These are phyloP conservation scores for Sebastes steindachneri DNA, from an alignment of 2,797 vertebrate species.

Conservation along the genomic window DNA sequence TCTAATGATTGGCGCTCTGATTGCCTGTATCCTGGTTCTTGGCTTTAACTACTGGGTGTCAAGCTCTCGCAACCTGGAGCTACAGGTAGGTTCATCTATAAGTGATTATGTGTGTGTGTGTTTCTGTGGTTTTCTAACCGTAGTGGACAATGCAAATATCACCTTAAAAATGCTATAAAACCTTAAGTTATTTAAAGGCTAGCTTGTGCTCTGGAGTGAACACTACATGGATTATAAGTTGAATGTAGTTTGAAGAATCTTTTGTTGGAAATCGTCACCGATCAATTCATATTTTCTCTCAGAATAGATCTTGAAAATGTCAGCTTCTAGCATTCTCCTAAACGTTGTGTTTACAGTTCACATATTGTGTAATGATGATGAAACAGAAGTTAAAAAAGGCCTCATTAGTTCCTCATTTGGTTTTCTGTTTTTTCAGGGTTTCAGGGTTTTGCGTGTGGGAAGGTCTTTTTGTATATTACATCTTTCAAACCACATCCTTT, in stretches of 20 bases:
- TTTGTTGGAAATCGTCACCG: background rate
- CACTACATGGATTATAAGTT: background rate
- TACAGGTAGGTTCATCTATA: conserved; percentile 85
- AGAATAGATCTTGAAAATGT: background rate
- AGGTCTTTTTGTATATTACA: background rate
- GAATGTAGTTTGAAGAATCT: background rate
- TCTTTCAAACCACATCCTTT: background rate
- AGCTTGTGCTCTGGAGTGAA: background rate
- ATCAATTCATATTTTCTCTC: background rate
- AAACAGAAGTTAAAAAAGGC: background rate
- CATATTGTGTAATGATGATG: background rate
- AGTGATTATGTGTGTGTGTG: background rate
- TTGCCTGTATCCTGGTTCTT: conserved; percentile 89
- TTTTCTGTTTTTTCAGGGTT: background rate
- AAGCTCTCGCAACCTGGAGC: conserved; percentile 89
- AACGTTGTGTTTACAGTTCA: background rate
- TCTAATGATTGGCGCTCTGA: conserved; percentile 87
- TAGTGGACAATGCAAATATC: background rate
- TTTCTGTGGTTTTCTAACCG: background rate
- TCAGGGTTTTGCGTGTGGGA: background rate
- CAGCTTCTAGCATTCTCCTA: background rate
- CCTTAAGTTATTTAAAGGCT: background rate
- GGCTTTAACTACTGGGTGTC: conserved; percentile 97
- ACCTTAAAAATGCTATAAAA: background rate
- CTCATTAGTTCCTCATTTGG: background rate